A percentile compares a stretch with the other conserved stretches of the same genome.
Evolutionary conservation across 2,113 vertebrate species (phyloP).

Genomic region (Takifugu flavidus): DNA sequence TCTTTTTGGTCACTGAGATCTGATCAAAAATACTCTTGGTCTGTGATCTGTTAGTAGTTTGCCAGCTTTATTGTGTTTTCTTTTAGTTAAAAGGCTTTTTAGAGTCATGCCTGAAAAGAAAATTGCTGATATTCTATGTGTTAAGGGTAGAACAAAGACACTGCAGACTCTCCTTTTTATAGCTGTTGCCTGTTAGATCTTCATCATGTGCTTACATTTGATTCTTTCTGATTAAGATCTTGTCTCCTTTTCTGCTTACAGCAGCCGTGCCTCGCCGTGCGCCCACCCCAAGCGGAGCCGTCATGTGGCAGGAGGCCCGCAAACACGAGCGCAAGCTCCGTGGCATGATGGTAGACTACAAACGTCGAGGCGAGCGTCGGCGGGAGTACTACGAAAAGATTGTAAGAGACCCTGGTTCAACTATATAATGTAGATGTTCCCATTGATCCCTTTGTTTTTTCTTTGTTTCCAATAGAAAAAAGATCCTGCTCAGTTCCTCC

Average conservation of each 20-base stretch:
- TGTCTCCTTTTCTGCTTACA: constrained; percentile 14
- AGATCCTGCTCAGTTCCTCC: constrained; percentile 94
- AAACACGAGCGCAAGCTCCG: constrained; percentile 95
- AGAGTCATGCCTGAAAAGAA: no score
- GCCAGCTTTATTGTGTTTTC: no score
- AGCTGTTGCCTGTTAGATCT: no score
- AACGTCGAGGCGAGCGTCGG: constrained; percentile 88
- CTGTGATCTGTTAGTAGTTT: background rate
- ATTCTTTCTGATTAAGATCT: background rate
- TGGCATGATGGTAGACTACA: constrained; percentile 97
- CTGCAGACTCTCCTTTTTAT: no score
- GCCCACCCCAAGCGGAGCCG: constrained; percentile 77
- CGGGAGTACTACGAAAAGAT: constrained; percentile 95
- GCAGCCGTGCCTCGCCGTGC: constrained; percentile 77
- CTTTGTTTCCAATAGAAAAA: constrained; percentile 80
- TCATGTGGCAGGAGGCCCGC: constrained; percentile 96
- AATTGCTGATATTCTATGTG: no score
- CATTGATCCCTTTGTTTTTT: background rate
- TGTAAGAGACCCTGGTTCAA: constrained; percentile 67
- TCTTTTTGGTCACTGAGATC: background rate
- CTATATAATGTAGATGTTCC: background rate
- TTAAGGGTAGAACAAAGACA: no score
- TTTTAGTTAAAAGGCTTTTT: no score
- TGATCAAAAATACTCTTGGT: background rate
- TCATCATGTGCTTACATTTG: background rate